Evolutionary conservation across 23 tunicate genomes (phyloP).

Genomic region (Phallusia fumigata): DNA sequence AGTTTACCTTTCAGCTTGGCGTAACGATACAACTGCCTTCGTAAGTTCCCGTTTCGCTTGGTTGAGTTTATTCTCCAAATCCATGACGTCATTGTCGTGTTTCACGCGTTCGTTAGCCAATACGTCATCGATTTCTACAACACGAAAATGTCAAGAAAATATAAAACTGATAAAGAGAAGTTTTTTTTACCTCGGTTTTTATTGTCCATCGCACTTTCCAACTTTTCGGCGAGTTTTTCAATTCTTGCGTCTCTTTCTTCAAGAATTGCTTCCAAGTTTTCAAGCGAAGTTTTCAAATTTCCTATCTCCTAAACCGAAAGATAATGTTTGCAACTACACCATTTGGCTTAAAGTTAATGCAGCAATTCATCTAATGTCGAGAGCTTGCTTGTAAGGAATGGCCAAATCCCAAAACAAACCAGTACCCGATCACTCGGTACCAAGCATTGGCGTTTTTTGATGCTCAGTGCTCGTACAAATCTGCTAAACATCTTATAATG

Average conservation of each 20-base stretch:
- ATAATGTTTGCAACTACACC: too few relatives aligned
- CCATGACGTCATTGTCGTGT: conserved; percentile 17
- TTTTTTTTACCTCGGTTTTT: not conserved
- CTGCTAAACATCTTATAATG: too few relatives aligned
- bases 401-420: too few relatives aligned
- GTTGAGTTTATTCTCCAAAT: conserved; percentile 28
- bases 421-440: too few relatives aligned
- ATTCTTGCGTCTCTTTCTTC: not conserved
- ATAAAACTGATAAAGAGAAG: not conserved
- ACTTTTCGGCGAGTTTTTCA: not conserved
- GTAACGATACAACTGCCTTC: conserved; percentile 62
- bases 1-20: conserved; percentile 70
- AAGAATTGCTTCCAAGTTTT: not conserved
- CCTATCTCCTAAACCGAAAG: conserved; percentile 23
- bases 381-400: too few relatives aligned
- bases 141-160: not conserved
- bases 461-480: too few relatives aligned
- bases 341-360: too few relatives aligned
- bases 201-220: conserved; percentile 25
- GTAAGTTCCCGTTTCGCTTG: conserved; percentile 60
- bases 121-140: not conserved
- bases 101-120: not conserved
- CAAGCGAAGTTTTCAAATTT: not conserved
- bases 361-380: too few relatives aligned
- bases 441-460: too few relatives aligned